These are phyloP conservation scores for Nesoenas mayeri DNA, from an alignment of 2,113 vertebrate species.

Conservation along the genomic window DNA sequence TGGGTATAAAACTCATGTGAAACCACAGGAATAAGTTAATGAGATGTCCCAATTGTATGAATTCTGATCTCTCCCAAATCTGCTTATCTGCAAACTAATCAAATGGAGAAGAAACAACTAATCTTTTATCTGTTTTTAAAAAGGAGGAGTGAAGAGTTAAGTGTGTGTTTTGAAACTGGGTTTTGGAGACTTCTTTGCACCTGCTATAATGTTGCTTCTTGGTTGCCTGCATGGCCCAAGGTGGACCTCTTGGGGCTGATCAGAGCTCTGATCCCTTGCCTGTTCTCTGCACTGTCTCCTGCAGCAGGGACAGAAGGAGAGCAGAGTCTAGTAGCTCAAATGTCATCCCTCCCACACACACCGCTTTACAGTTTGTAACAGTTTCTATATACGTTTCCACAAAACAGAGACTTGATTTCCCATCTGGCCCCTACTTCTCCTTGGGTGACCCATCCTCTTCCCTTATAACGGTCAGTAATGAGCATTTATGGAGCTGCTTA, in stretches of 20 bases:
- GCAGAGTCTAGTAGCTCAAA: neutral
- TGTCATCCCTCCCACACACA: neutral
- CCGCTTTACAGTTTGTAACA: neutral
- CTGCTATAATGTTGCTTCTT: neutral
- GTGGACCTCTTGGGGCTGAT: neutral
- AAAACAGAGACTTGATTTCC: neutral
- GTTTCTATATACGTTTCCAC: accelerated
- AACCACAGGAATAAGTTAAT: neutral
- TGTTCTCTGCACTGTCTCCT: neutral
- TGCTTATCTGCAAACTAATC: slow-evolving; percentile 2
- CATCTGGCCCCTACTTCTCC: accelerated
- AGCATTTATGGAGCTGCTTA: neutral
- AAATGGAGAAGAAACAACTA: neutral
- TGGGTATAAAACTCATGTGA: neutral
- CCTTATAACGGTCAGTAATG: neutral
- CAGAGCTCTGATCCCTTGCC: neutral
- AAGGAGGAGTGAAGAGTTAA: neutral
- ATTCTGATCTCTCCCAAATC: slow-evolving; percentile 28
- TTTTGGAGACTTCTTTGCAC: neutral
- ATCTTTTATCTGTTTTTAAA: neutral
- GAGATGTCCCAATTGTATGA: neutral
- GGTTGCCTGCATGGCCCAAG: accelerated
- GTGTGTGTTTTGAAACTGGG: neutral
- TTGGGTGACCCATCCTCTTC: neutral
- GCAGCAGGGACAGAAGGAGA: accelerated